Base-by-base conservation (phyloP, 2,113 vertebrate genomes). In the Bungarus multicinctus region DNA sequence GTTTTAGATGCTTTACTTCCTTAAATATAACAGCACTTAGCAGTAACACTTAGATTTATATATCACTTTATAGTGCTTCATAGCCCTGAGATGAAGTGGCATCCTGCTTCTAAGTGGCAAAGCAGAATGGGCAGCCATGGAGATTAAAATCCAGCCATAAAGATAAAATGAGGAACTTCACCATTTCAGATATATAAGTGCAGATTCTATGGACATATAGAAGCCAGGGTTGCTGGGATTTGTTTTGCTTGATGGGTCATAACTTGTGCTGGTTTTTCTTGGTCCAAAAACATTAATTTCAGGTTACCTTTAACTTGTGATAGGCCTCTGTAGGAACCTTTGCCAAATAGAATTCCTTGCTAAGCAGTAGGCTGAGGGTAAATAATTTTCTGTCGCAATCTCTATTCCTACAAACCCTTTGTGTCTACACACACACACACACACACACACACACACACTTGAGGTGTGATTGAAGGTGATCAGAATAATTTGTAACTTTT, bases 381-480 rank as follows among this genome's bases (percentile, higher is more conserved):
- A 69, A 88, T 89, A 94, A 92, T 64, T 60, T 94, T 45, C 92
- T 94, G 93, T 69, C 64, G 43, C 96, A 96, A 88, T 52, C 50
- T 52, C 50, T 52, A 52, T 93, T 96, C 95, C 52, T 90, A 87
- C 90, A 92, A 91, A 16, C 25, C 69, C 0, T 0, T 93, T 93
- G 92, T 50, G 23, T 93, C 91, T 53, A 89, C 43, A 53, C 57
- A 95, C 81, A 88, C 34, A 47, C 91, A 57, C 55, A 57, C 22
- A 58, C 23, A 58, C 57, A 58, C 50, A 52, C 50, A 52, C 10
- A 52, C 50, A 47, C 47, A 47, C 47, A 47, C 47, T 5, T 1
- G 91, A n/a, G 93, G 95, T 85, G 69, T n/a, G 95, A 96, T 52
- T 94, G 85, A 93, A 25, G 87, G 58, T 94, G 91, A 93, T 92